These are phyloP conservation scores for Asbolus verrucosus DNA, from an alignment of 1,140 invertebrate genomes.

Conservation along the genomic window DNA sequence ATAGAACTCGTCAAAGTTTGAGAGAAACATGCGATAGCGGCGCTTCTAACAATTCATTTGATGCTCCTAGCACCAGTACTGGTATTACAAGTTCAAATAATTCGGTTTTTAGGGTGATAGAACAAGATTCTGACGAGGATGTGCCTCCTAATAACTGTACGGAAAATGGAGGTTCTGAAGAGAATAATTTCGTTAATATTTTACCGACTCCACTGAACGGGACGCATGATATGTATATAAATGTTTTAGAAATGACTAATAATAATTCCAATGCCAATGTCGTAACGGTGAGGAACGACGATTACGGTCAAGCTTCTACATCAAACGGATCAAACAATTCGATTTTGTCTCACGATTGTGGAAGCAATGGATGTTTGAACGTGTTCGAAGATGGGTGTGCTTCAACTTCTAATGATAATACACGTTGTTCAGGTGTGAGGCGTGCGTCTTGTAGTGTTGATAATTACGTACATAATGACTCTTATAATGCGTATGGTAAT, in stretches of 20 bases:
- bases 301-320: constrained; percentile 40
- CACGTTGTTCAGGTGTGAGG: neutral
- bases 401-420: constrained; percentile 12
- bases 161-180: constrained; percentile 45
- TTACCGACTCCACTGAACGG: constrained; percentile 70
- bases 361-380: neutral
- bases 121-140: constrained; percentile 72
- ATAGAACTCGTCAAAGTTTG: constrained; percentile 56
- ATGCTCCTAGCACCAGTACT: constrained; percentile 71
- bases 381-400: neutral
- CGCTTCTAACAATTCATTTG: constrained; percentile 55
- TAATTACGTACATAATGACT: neutral
- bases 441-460: constrained; percentile 1
- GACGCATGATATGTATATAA: constrained; percentile 67
- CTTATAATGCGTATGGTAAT: constrained; percentile 28
- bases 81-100: constrained; percentile 66
- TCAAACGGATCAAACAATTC: constrained; percentile 18
- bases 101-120: constrained; percentile 68
- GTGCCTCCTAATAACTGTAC: constrained; percentile 57
- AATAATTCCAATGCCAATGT: constrained; percentile 47
- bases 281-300: constrained; percentile 48
- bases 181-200: constrained; percentile 67
- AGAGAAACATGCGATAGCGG: constrained; percentile 54
- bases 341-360: neutral
- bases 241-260: constrained; percentile 64